Evolutionary conservation across 2,797 vertebrate genomes (phyloP), one percentile per base, ranked within the genome.

Genomic region (Erpetoichthys calabaricus): DNA sequence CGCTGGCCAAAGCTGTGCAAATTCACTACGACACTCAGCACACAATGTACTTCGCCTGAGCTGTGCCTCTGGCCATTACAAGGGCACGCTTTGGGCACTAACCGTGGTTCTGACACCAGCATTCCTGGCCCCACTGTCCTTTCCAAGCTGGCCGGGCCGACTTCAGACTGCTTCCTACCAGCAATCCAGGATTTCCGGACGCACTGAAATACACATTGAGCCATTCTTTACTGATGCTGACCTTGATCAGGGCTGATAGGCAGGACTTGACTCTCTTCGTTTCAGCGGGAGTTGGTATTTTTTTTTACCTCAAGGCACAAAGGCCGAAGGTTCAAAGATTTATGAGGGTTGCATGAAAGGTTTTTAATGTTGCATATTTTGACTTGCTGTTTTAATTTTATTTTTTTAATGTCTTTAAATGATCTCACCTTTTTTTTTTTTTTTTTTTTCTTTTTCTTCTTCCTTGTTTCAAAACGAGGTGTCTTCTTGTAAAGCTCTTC

Each of bases 1-100:
- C 96, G 3, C 79, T 99, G 78, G 96, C 96, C 57, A 98, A 98
- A 80, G 96, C 96, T 0, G 96, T 99, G 59, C 96, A 99, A 83
- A 98, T 99, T 82, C 96, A 99, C 84, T 97, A 99, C 5, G 96
- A 99, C 63, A 98, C 96, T 62, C 95, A 97, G 79, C 95, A 97
- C 74, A 98, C 96, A 45, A 99, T 99, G 96, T 99, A 99, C 84
- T 99, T 99, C 65, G 95, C 96, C 79, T 99, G 88, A 98, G 73
- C 74, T 60, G 66, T 67, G 53, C 67, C 51, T 56, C 45, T 58
- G 57, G 42, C 70, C 78, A 76, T 64, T 73, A 71, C 57, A 56
- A 61, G 63, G 59, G 56, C 58, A 67, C 64, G 70, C 66, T 70
- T 72, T 80, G 69, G 73, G 76, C 71, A 82, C 78, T 76, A 75